Evolutionary conservation across 2,888 invertebrate genomes (phyloP).

Genomic region (Seira ritae): DNA sequence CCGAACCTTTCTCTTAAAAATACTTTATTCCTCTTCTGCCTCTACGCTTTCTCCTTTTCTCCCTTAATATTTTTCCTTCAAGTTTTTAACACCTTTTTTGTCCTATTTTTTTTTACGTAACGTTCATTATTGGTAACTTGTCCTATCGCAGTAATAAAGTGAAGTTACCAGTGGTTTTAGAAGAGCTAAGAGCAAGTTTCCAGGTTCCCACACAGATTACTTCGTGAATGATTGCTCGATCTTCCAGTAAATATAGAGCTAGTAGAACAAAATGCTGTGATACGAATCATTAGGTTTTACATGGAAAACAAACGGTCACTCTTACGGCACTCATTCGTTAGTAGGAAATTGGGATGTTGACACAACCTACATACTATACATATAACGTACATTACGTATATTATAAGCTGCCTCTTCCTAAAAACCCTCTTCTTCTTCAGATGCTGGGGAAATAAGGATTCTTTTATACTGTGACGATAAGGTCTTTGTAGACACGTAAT

Average conservation of each 20-base stretch:
- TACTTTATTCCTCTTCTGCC: background rate
- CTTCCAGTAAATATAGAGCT: background rate
- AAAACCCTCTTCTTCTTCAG: no score
- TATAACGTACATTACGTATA: no score
- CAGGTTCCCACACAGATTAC: slow-evolving; percentile 5
- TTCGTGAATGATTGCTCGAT: background rate
- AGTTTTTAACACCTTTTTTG: slow-evolving; percentile 51
- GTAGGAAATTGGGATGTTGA: background rate
- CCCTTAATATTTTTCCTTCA: slow-evolving; percentile 28
- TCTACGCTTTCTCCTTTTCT: background rate
- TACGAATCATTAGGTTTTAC: slow-evolving; percentile 7
- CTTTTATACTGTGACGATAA: no score
- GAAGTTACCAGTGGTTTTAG: slow-evolving; percentile 22
- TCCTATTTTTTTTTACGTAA: slow-evolving; percentile 53
- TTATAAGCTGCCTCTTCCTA: no score
- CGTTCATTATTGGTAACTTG: slow-evolving; percentile 41
- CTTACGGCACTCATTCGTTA: no score
- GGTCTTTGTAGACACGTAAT: background rate
- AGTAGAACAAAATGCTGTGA: no score
- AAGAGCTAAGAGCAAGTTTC: background rate
- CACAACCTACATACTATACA: no score
- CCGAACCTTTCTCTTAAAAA: background rate
- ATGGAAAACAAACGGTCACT: background rate
- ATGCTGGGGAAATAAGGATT: no score
- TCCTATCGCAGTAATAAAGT: slow-evolving; percentile 49